A percentile compares a stretch with the other conserved stretches of the same genome.
phyloP scores from a whole-genome alignment of 2,888 invertebrate genomes.

The Nycteola revayana region DNA sequence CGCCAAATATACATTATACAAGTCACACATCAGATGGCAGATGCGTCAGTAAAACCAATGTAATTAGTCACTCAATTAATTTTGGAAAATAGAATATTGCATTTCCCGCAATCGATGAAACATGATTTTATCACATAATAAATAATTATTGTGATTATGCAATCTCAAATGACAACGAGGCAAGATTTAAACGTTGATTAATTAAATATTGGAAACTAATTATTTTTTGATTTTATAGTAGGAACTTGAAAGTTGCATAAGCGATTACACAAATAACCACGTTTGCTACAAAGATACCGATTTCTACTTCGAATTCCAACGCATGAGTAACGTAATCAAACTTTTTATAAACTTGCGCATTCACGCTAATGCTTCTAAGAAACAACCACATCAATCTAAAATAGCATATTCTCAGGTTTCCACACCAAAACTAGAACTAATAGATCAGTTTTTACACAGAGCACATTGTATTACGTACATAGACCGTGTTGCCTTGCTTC shows the following conservation, averaged over 20 bases:
- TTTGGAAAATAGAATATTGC: conserved; percentile 17
- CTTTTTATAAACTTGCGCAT: conserved; percentile 30
- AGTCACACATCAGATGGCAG: conserved; percentile 22
- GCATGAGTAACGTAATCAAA: conserved; percentile 28
- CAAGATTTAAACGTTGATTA: conserved; percentile 5
- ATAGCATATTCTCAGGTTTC: conserved; percentile 32
- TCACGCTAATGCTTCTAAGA: conserved; percentile 26
- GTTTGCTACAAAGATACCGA: conserved; percentile 21
- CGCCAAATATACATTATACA: conserved; percentile 40
- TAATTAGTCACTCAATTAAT: conserved; percentile 27
- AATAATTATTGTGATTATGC: conserved; percentile 6
- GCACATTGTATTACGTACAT: conserved; percentile 38
- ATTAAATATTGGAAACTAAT: conserved; percentile 13
- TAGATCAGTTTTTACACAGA: conserved; percentile 30
- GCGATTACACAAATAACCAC: conserved; percentile 19
- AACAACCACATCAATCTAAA: conserved; percentile 27
- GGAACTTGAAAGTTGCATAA: conserved; percentile 13
- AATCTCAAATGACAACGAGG: conserved; percentile 5
- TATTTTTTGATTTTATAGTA: conserved; percentile 18
- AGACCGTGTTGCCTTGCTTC: conserved; percentile 28
- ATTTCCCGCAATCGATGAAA: too few relatives aligned
- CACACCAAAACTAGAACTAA: conserved; percentile 36
- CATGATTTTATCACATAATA: conserved; percentile 11
- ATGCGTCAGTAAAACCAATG: conserved; percentile 22
- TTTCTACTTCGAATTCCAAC: conserved; percentile 25